Evolutionary conservation across 2,797 vertebrate species (phyloP), one percentile per base, ranked within the genome.

Genomic region (Mus caroli): DNA sequence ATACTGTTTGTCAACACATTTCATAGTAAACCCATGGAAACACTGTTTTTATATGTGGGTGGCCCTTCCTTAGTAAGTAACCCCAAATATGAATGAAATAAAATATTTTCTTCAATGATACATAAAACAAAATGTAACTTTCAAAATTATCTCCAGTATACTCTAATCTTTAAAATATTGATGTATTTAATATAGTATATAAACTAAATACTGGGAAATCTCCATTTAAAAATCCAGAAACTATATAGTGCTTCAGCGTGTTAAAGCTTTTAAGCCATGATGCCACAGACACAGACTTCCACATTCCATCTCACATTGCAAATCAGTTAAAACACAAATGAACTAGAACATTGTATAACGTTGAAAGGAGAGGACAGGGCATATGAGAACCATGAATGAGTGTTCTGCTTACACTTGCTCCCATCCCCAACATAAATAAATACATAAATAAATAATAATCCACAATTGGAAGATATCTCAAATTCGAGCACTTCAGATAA

Each of bases 61-160:
- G 11, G 3, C n/a, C 17, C 73, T 90, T 92, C 17, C 4, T 46
- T 92, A 20, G 10, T 86, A 73, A 92, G 10, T 67, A 75, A 62
- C 8, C n/a, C 73, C 43, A 87, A 37, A 69, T 67, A 58, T 20
- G 84, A 90, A 84, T 95, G 54, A 91, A 69, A 86, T 86, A 50
- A 67, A 17, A 71, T 88, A 86, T 56, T 90, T 37, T 3, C 22
- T 94, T 91, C 9, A 90, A 86, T 94, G 46, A 54, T 46, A n/a
- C 67, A 26, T 24, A 78, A 76, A 95, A 82, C 28, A 82, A 37
- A 93, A 52, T 78, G 54, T 62, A 88, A 69, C 2, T 52, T 92
- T 93, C 28, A 78, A 75, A 94, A 87, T 69, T 37, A 82, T 79
- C 10, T 69, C 52, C 86, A 78, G 40, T 62, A 76, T 34, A 64